These are phyloP conservation scores for Araneus ventricosus DNA, from an alignment of 1,140 invertebrate genomes.

Conservation along the genomic window DNA sequence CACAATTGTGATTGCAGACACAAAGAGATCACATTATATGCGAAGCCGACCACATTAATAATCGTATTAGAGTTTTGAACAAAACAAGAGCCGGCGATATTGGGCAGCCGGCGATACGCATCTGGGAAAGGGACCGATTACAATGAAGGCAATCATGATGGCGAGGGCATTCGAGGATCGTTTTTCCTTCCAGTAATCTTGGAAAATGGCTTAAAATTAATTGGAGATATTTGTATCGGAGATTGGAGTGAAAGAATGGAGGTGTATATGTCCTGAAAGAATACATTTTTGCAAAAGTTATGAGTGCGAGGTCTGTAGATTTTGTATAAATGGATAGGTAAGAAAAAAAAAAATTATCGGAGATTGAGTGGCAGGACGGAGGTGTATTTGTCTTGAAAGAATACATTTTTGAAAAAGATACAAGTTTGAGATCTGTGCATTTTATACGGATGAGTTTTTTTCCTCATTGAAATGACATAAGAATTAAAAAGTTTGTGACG, in stretches of 20 bases:
- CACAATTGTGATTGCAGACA: constrained; percentile 39
- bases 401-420: no score
- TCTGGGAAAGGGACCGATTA: neutral
- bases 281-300: no score
- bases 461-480: no score
- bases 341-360: no score
- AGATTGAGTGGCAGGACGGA: no score
- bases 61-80: neutral
- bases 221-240: neutral
- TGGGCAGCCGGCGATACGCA: neutral
- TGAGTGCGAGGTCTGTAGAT: no score
- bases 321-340: no score
- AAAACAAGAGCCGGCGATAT: neutral
- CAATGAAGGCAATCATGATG: constrained; percentile 5
- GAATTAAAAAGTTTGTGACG: no score
- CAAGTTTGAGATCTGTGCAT: no score
- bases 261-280: no score
- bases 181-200: neutral
- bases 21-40: constrained; percentile 15
- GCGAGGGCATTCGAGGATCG: neutral
- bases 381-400: no score
- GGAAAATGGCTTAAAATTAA: neutral
- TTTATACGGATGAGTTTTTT: no score
- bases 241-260: neutral
- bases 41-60: neutral